Evolutionary conservation across 2,797 vertebrate genomes (phyloP), one percentile per base, ranked within the genome.

Genomic region (Merluccius polli): DNA sequence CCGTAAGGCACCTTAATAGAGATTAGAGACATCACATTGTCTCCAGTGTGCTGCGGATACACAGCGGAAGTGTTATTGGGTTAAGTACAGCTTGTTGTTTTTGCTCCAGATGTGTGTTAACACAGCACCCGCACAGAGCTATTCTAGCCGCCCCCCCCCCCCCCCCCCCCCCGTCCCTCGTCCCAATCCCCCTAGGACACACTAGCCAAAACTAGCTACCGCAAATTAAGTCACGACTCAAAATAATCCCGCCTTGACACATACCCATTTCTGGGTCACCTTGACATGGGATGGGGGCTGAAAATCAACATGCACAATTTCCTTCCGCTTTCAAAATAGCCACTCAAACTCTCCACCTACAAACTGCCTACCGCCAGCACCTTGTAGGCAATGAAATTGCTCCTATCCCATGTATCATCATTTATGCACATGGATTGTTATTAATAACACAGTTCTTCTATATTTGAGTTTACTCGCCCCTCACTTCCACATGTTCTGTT

Each of bases 181-280:
- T 84, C 86, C 82, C 83, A 83, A 84, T 73, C 59, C 41, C 77
- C 79, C 76, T 44, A 27, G 35, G 70, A 30, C 74, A 81, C 83
- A 80, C 35, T 48, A 24, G 24, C 24, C n/a, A 16, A 29, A 11
- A 32, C 24, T 3, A 36, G 75, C 48, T 15, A 41, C 77, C 73
- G 72, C 79, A 77, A 36, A 77, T 85, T 73, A 81, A 69, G 78
- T 84, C 70, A 27, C 9, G 73, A 84, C 76, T 76, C 71, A 76
- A 81, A 83, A 85, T 83, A 83, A 76, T 77, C 41, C 72, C 5
- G 36, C 5, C 5, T 6, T 4, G 36, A 12, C 69, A 7, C 8
- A 78, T 32, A 68, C 77, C 44, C 8, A 33, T 33, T 36, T 32
- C 24, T 63, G 6, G 77, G 59, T 82, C 77, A 75, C 31, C 67